Evolutionary conservation across 2,113 vertebrate species (phyloP), one percentile per base, ranked within the genome.

Genomic region (Progne subis): DNA sequence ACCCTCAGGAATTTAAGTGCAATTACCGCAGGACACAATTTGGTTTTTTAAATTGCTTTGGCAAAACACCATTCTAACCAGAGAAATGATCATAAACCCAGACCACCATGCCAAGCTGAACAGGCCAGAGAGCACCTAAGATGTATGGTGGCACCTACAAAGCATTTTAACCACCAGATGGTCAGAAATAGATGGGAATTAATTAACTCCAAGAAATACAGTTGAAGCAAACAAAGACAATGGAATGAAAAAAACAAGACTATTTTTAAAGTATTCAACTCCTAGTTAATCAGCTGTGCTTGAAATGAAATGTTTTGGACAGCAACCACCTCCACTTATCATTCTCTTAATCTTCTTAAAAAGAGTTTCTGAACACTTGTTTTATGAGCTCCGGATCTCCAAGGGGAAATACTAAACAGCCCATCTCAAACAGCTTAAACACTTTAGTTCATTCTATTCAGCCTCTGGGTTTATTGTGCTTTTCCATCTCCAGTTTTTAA

Each of bases 141-240:
- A 60, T 14, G 3, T 3, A 29, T 3, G 1, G 43, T 55, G 21
- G 8, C 47, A 94, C 4, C 41, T n/a, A 44, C 11, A 64, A 5
- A 63, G 37, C 37, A 46, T 56, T 83, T 59, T 24, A 74, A 46
- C 4, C 5, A 59, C 6, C 18, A 46, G 11, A 2, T 39, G 63
- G n/a, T 44, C 31, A 50, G 34, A 77, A 92, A 46, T 0, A 76
- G n/a, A 37, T 24, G 12, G 34, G 8, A 64, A 64, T 10, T 43
- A 8, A 47, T 63, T 52, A 29, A 82, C 3, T 69, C 9, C 14
- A 49, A 75, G 17, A 63, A 78, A 47, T n/a, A 21, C 0, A 0
- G 39, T 43, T 89, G 52, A 83, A 49, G 12, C 5, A 77, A 50
- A 41, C 34, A 24, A 71, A 82, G 46, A 29, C 4, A 53, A 59